Conservation (phyloP, 1,140 invertebrate species). For the Drosophila punjabiensis region DNA sequence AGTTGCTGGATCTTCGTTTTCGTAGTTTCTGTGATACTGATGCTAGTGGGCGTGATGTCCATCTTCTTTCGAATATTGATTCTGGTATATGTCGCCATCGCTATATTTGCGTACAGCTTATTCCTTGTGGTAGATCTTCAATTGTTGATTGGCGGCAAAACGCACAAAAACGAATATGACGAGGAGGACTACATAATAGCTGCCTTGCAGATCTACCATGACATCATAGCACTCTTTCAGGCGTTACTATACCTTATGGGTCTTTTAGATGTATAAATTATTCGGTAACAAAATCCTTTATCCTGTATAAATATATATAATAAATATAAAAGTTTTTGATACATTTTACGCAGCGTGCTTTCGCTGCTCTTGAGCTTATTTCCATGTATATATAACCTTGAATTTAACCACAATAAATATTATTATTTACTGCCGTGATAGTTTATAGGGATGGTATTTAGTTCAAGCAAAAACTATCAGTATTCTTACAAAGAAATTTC, state of each 20-base stretch:
- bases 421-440: background rate
- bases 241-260: conserved; percentile 12
- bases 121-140: conserved; percentile 39
- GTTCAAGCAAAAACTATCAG: background rate
- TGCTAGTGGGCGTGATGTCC: background rate
- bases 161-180: background rate
- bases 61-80: background rate
- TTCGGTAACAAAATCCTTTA: background rate
- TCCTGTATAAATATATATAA: background rate
- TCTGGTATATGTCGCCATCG: background rate
- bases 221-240: conserved; percentile 30
- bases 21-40: background rate
- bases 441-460: background rate
- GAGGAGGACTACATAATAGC: conserved; percentile 50
- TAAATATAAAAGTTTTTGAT: background rate
- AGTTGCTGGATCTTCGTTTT: conserved; percentile 14
- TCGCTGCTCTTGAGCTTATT: background rate
- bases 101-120: conserved; percentile 5
- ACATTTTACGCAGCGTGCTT: background rate
- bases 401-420: background rate
- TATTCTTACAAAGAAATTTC: background rate
- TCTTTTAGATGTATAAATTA: background rate
- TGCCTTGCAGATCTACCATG: conserved; percentile 33
- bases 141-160: conserved; percentile 23
- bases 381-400: no score